These are phyloP conservation scores for Timema podura DNA, from an alignment of 2,888 invertebrate species.

Conservation along the genomic window DNA sequence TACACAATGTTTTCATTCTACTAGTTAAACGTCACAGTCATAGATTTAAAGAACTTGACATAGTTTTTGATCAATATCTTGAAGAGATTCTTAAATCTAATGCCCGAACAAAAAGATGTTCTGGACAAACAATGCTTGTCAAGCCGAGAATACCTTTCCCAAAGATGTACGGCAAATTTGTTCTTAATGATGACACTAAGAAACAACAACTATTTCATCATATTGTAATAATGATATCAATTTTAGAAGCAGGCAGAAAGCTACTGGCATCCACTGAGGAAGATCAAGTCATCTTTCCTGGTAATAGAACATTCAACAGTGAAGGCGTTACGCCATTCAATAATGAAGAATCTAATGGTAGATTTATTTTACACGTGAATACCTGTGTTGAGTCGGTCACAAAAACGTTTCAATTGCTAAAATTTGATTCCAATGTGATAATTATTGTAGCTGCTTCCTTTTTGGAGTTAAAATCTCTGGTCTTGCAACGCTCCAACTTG, in stretches of 20 bases:
- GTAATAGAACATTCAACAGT: neutral
- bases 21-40: neutral
- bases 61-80: neutral
- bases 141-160: neutral
- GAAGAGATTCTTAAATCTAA: neutral
- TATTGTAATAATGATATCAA: neutral
- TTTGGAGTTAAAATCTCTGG: neutral
- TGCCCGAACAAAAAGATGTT: conserved; percentile 1
- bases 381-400: neutral
- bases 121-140: neutral
- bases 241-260: neutral
- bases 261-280: neutral
- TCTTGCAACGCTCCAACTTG: neutral
- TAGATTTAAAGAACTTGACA: neutral
- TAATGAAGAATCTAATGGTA: neutral
- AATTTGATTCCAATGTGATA: neutral
- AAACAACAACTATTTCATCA: neutral
- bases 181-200: conserved; percentile 2
- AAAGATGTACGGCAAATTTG: neutral
- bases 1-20: neutral
- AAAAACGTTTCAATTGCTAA: neutral
- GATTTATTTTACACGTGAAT: neutral
- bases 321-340: conserved; percentile 10
- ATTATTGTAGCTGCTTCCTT: conserved; percentile 12
- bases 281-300: conserved; percentile 8